Evolutionary conservation across 2,888 invertebrate genomes (phyloP), one percentile per base, ranked within the genome.

Genomic region (Brachycybe producta): DNA sequence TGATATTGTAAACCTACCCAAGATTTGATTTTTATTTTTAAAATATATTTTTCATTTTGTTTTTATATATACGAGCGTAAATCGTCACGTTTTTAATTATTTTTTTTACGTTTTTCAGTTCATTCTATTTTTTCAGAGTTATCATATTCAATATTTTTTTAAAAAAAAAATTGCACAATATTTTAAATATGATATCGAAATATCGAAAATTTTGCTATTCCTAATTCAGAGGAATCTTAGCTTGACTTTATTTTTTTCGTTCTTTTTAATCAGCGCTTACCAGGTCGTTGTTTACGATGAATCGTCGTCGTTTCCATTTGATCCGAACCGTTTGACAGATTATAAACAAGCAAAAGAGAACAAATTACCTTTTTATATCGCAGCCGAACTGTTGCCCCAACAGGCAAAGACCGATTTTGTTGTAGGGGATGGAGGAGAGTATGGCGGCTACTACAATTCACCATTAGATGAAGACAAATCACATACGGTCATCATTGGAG

Each of bases 371-470:
- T 88, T 84, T 64, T 91, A 91, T 62, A 79, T 90, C 27, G 75
- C 86, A 5, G 90, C 84, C 1, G 83, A 86, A 65, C 67, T 91
- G 53, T 74, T 77, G 49, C 78, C 80, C 34, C 57, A 71, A 64
- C 75, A 77, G 54, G 73, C 78, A 8, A 68, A 75, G 38, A 72
- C 75, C 57, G 73, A 74, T 47, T 91, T 91, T 66, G 70, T 74
- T 1, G 77, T 91, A 39, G 91, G 91, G 4, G 82, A 90, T 67
- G 76, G 76, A 8, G 72, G 71, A 54, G 74, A 69, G 3, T 84
- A 87, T 62, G 82, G 82, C 55, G 77, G 76, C 0, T 87, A 78
- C 62, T 77, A 74, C 57, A 91, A 91, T 70, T 79, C 77, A 2
- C 83, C 84, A 0, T 65, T 91, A 45, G 73, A 75, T 8, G 65